Evolutionary conservation across 92 coral and sea anemone species (phyloP), one percentile per base, ranked within the genome.

Genomic region (Palythoa heliodiscus): DNA sequence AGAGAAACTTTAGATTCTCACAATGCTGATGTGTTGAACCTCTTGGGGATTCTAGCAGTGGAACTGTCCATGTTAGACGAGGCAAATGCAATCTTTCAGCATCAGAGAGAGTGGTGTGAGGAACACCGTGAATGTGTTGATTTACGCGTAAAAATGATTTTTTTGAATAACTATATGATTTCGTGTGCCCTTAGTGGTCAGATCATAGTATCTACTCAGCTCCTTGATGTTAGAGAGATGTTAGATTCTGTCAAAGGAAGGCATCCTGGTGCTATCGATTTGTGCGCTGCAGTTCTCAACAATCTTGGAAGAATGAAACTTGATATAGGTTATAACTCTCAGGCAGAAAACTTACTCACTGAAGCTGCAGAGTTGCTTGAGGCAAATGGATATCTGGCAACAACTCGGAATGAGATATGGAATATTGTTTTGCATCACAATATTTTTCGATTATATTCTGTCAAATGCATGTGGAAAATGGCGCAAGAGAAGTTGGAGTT

Each of bases 271-370:
- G 84, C 20, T 22, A 3, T 9, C 60, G 55, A 52, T 10, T 40
- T 64, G 52, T 79, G 48, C 20, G 73, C 73, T 20, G 84, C 16
- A 19, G 73, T 43, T 2, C 73, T 61, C 3, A 79, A 43, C 16
- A 79, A 79, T 52, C 72, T 79, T 10, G 84, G 84, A 39, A 79
- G 40, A 22, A 39, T 79, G 13, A 39, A 43, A 1, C 20, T 79
- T 47, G 84, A 63, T n/a, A 12, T 11, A 7, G 73, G 73, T 4
- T 4, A 43, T 0, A 22, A 39, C 16, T 3, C 7, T 4, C 40
- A 39, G 8, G 84, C 84, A 20, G 60, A 40, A 79, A 14, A 40
- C 6, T 24, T 43, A 40, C 60, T 79, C 23, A 8, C 7, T 40
- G 73, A 61, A 47, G 72, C 72, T n/a, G 22, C 3, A 0, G 8